phyloP scores from a whole-genome alignment of 2,113 vertebrate genomes.

The Dryoscopus gambensis region DNA sequence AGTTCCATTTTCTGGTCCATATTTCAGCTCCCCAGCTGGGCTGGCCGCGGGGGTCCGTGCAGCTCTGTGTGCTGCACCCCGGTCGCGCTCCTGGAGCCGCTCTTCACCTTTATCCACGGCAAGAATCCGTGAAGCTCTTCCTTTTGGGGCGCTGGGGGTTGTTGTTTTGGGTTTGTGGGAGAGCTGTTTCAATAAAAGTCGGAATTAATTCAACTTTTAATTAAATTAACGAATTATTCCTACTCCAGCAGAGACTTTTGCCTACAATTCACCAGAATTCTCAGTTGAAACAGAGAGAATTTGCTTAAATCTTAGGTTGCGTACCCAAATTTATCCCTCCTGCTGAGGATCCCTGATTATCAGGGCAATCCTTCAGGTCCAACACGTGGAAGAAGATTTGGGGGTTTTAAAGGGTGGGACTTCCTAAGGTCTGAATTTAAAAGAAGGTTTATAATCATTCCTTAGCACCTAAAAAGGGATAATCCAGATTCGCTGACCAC shows the following conservation, averaged over 20 bases:
- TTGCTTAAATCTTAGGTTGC: background rate
- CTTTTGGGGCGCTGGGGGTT: background rate
- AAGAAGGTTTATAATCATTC: background rate
- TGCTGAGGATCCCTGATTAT: background rate
- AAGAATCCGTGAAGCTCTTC: background rate
- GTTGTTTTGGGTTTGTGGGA: background rate
- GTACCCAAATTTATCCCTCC: background rate
- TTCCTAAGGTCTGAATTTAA: background rate
- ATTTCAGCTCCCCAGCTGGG: background rate
- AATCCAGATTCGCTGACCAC: background rate
- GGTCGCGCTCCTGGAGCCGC: background rate
- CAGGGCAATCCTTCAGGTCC: background rate
- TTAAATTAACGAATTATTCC: background rate
- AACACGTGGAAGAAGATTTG: fast-evolving
- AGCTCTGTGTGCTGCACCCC: background rate
- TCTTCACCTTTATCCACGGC: background rate
- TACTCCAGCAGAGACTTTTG: background rate
- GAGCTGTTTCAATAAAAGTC: background rate
- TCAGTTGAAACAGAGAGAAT: background rate
- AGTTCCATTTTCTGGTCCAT: background rate
- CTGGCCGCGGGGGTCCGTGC: background rate
- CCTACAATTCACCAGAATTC: background rate
- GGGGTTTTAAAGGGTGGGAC: background rate
- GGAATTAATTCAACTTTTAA: background rate
- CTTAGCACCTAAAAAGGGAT: background rate